Base-by-base conservation (phyloP, 2,113 vertebrate species). In the Tor tambroides region DNA sequence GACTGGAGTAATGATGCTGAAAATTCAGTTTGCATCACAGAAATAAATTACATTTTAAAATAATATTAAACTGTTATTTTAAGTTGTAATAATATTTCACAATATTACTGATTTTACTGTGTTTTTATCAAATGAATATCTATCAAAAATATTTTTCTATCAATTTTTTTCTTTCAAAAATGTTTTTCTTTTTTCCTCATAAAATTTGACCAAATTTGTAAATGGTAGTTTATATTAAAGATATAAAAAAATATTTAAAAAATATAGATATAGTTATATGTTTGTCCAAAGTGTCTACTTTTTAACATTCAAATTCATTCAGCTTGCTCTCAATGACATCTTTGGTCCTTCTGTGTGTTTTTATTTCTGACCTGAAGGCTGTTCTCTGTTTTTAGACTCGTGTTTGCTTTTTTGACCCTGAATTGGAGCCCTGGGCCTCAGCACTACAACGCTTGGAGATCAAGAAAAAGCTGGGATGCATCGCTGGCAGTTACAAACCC, bases 381-480 rank as follows among this genome's bases (percentile, higher is more conserved):
- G 41, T 41, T 59, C 26, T 1, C 71, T 77, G 65, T 83, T n/a
- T 90, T 76, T 89, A 91, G 90, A 72, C 89, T 32, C 84, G 89
- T 89, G 88, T 38, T 89, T 74, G 65, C 46, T 56, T 85, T 71
- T 86, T 43, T 88, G 87, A 80, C 15, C 83, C 56, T 0, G 65
- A 88, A 79, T 49, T 89, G 23, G 88, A 89, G 63, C 87, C 91
- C 61, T 63, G 84, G 78, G 88, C 71, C 0, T 92, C 86, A 10
- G 91, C 85, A 12, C 83, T 92, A 43, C 90, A 89, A 32, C 89
- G 88, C 54, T 92, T 91, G 91, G 86, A 94, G 69, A 92, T 85
- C n/a, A 93, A 91, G 88, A 93, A 92, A 49, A 75, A 71, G 41
- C 86, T 93, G 51, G 92, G 92, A 83, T 75, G 90, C 82, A 54